Base-by-base conservation (phyloP, 92 coral and sea anemone species). In the Metridium senile region DNA sequence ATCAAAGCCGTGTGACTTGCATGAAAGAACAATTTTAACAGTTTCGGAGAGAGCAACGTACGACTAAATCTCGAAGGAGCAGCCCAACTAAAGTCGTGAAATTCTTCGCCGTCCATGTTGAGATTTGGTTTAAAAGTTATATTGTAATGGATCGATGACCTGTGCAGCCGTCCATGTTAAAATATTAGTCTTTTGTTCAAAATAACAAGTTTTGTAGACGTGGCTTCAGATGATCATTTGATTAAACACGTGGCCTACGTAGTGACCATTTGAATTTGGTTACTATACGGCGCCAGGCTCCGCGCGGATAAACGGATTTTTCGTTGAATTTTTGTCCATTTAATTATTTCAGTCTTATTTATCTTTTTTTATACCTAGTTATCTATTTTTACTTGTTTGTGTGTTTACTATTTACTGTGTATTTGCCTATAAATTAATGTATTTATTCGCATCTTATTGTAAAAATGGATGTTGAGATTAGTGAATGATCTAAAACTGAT, bases 1-100 rank as follows among this genome's bases (percentile, higher is more conserved):
- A 89, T 51, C 33, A 96, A 76, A 19, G 87, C 84, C 32, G 89
- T 85, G 62, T 76, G 43, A 57, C 99, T 84, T 13, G 99, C 90
- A 1, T 93, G 87, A 64, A 79, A 89, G 58, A 93, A 83, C 51
- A 96, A 71, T 49, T 74, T 82, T 72, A 89, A 83, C 18, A 96
- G 84, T 76, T 90, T 96, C 11, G 97, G 86, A 19, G 91, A 74
- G 10, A 96, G 79, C 6, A 93, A 73, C 52, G 90, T 82, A 26
- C 97, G 99, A 51, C 82, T 89, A 47, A 86, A 58, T 46, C 87
- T 56, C 31, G 93, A 75, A 11, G 79, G 81, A 34, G 84, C 76
- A 49, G 77, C 76, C 70, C 74, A 54, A 18, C 84, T 57, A 27
- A 68, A 68, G 66, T 79, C 84, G 51, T 79, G 84, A 26, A 79